These are phyloP conservation scores for Melospiza georgiana DNA, from an alignment of 2,113 vertebrate genomes.

Conservation along the genomic window DNA sequence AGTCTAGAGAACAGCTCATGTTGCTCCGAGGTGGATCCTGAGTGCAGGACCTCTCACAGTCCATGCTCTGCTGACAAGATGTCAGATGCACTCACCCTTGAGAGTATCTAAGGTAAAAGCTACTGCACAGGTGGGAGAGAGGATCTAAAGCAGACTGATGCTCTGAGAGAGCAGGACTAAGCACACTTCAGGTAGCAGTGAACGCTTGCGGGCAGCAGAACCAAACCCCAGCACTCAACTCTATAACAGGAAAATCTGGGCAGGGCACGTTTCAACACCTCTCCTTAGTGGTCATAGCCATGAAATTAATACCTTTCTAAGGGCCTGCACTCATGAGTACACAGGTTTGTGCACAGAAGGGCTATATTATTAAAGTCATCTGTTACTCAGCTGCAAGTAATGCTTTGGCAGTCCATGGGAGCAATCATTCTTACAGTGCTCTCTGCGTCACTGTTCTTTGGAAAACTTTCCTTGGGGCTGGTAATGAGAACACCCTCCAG, in stretches of 20 bases:
- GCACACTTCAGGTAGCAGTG: background rate
- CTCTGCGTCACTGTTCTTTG: background rate
- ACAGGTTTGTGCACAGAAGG: background rate
- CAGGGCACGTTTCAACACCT: background rate
- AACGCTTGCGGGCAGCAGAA: background rate
- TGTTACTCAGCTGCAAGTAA: background rate
- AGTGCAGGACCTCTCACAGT: background rate
- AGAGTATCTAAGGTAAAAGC: background rate
- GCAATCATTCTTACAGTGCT: background rate
- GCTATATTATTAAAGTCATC: background rate
- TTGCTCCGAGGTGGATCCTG: background rate
- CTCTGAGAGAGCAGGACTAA: background rate
- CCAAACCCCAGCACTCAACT: background rate
- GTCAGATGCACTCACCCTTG: background rate
- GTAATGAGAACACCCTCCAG: background rate
- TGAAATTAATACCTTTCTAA: background rate
- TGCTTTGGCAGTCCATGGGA: background rate
- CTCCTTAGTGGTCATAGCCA: background rate
- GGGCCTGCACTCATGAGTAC: background rate
- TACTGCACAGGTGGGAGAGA: background rate
- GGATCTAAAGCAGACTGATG: background rate
- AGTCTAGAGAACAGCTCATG: background rate
- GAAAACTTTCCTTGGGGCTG: slow-evolving; percentile 6
- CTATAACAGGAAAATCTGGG: background rate
- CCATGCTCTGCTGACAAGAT: background rate